A percentile compares a stretch with the other conserved stretches of the same genome.
These are phyloP conservation scores for Halcyon leucocephala DNA, from an alignment of 2,797 vertebrate genomes.

Conservation along the genomic window DNA sequence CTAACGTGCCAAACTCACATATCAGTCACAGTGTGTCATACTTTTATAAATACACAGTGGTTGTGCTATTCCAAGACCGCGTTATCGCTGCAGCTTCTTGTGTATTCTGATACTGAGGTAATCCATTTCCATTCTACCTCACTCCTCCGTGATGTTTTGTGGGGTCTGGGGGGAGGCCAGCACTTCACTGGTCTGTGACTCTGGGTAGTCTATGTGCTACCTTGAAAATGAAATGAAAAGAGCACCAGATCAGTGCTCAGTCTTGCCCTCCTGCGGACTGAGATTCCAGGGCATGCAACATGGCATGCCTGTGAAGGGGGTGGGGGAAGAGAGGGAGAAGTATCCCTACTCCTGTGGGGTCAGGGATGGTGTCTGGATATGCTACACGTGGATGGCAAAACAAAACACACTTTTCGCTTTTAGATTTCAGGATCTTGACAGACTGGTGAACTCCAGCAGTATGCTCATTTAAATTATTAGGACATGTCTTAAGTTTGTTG, in stretches of 20 bases:
- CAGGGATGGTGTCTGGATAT: not conserved
- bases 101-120: not conserved
- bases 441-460: not conserved
- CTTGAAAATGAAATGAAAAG: not conserved
- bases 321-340: accelerated
- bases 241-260: not conserved
- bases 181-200: not conserved
- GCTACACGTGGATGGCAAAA: not conserved
- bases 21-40: not conserved
- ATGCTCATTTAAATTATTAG: not conserved
- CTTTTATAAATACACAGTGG: not conserved
- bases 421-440: not conserved
- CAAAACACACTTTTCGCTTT: not conserved
- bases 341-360: not conserved
- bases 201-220: not conserved
- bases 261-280: not conserved
- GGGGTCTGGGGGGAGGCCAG: not conserved
- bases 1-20: not conserved
- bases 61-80: not conserved
- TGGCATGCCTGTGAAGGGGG: accelerated
- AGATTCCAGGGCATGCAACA: accelerated
- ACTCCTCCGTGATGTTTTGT: accelerated
- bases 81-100: not conserved
- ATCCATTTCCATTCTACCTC: not conserved
- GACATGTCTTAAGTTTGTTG: not conserved